Evolutionary conservation across 2,888 invertebrate species (phyloP), one percentile per base, ranked within the genome.

Genomic region (Plagodis dolabraria): DNA sequence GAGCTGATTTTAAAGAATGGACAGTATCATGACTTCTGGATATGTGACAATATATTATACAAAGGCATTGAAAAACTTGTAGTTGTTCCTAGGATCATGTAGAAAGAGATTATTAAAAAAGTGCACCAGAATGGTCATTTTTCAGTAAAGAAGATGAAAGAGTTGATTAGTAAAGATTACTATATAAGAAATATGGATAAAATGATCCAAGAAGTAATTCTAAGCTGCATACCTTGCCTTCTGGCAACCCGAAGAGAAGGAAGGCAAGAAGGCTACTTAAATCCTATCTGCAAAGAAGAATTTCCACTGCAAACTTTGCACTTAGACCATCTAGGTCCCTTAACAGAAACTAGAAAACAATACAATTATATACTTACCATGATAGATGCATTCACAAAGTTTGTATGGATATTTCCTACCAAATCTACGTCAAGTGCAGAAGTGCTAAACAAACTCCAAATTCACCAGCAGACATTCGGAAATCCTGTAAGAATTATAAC

Each of bases 321-420:
- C 8, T 36, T 36, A 36, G 36, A 36, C 8, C 2, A 36, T 36
- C 0, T 2, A 8, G 36, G 36, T 36, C 82, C 80, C 0, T 38
- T 81, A 9, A 66, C 72, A 0, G 69, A 71, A 5, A 83, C 81
- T 0, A 67, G 67, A 0, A 82, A 36, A 36, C 36, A 7, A 8
- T 36, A 36, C 8, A 36, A 36, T 36, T 8, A 36, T 36, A 36
- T 5, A 36, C 36, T 5, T 8, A 36, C 36, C 36, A 7, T 36
- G 36, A 36, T 36, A 36, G 36, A 4, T 36, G 10, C 5, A 40
- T 7, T 81, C 47, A 80, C 79, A 0, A 85, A 84, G 53, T 83
- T 82, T 69, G 70, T 68, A n/a, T 84, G 85, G 80, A n/a, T n/a
- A n/a, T n/a, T n/a, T n/a, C n/a, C 82, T 0, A 72, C 72, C 0